Percentiles rank a stretch among this genome's conserved stretches.
Evolutionary conservation across 1,140 invertebrate species (phyloP).

Genomic region (Contarinia nasturtii): DNA sequence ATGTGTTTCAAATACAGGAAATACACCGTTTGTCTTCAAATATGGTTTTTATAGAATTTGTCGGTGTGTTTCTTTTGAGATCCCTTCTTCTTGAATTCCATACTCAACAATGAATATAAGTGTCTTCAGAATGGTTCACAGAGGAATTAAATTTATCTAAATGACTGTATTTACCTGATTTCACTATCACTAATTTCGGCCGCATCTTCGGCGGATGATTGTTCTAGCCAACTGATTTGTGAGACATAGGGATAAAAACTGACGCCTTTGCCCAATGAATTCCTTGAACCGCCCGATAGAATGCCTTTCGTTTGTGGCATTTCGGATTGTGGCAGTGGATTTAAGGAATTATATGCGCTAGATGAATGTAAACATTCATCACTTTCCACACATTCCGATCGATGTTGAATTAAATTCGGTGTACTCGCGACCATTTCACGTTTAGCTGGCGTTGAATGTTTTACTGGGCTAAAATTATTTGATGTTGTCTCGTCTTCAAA

Average conservation of each 20-base stretch:
- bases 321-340: slow-evolving; percentile 25
- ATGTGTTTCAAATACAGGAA: no score
- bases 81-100: background rate
- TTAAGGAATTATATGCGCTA: slow-evolving; percentile 27
- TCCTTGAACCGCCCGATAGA: slow-evolving; percentile 26
- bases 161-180: background rate
- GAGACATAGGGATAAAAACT: slow-evolving; percentile 51
- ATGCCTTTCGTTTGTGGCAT: slow-evolving; percentile 28
- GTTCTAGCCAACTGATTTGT: slow-evolving; percentile 48
- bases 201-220: slow-evolving; percentile 17
- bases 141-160: no score
- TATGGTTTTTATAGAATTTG: no score
- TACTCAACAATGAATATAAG: no score
- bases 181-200: background rate
- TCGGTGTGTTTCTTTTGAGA: no score
- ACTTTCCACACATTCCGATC: slow-evolving; percentile 11
- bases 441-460: slow-evolving; percentile 18
- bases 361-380: slow-evolving; percentile 17
- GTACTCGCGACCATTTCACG: slow-evolving; percentile 35
- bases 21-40: no score
- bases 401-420: slow-evolving; percentile 35
- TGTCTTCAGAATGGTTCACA: no score
- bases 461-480: background rate
- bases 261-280: slow-evolving; percentile 26
- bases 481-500: background rate